phyloP scores from a whole-genome alignment of 2,113 vertebrate genomes.

The Pandion haliaetus region DNA sequence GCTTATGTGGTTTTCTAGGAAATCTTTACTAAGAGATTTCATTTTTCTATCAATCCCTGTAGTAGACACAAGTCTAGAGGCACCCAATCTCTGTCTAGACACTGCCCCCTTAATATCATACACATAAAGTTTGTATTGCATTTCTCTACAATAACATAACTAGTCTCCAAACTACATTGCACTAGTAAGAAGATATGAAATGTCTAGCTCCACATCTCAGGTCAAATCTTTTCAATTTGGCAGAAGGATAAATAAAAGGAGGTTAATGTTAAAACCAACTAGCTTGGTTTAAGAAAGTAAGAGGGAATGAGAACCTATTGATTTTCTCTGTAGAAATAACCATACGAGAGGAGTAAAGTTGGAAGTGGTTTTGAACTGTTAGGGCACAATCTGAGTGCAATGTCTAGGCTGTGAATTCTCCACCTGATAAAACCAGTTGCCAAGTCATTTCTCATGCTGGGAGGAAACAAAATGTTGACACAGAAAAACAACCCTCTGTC shows the following conservation, averaged over 20 bases:
- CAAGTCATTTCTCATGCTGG: background rate
- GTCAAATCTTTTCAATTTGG: background rate
- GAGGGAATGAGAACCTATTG: background rate
- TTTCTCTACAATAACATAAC: background rate
- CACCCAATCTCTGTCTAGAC: background rate
- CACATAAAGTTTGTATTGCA: background rate
- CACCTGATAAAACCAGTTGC: background rate
- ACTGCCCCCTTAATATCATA: background rate
- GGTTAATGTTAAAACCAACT: background rate
- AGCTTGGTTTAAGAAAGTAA: background rate
- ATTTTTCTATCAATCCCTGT: background rate
- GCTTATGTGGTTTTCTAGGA: conserved; percentile 19
- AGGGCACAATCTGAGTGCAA: background rate
- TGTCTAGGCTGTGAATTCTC: background rate
- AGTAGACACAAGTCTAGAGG: background rate
- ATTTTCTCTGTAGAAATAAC: background rate
- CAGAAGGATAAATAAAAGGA: background rate
- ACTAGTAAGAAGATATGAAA: background rate
- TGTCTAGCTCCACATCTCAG: background rate
- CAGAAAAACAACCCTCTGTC: background rate
- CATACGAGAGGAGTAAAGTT: background rate
- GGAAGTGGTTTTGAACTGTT: background rate
- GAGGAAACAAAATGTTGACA: background rate
- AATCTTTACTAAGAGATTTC: background rate
- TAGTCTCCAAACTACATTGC: background rate